Percentiles rank a stretch among this genome's conserved stretches.
phyloP scores from a whole-genome alignment of 2,113 vertebrate species.

The Paraplagusia blochii region DNA sequence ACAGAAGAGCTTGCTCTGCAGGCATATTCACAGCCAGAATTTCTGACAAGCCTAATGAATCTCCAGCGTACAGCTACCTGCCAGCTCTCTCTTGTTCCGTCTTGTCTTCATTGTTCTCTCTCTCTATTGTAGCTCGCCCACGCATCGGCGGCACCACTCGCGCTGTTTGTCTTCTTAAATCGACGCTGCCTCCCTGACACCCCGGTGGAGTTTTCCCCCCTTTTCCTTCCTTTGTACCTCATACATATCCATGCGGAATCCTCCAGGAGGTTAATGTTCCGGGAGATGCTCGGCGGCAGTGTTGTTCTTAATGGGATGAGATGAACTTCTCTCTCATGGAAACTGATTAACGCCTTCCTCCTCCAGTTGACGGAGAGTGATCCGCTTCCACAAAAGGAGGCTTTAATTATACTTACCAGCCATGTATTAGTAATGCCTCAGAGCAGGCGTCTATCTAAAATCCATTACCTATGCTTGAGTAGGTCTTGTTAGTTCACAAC shows the following conservation, averaged over 20 bases:
- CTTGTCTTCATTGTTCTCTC: constrained; percentile 67
- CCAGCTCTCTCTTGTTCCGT: constrained; percentile 63
- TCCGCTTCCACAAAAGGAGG: constrained; percentile 18
- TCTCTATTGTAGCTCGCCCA: background rate
- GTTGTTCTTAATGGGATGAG: constrained; percentile 10
- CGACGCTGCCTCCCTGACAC: constrained; percentile 1
- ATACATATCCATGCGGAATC: constrained; percentile 3
- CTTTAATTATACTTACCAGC: constrained; percentile 57
- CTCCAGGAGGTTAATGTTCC: constrained; percentile 11
- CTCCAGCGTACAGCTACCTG: constrained; percentile 61
- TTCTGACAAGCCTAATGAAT: constrained; percentile 72
- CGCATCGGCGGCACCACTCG: background rate
- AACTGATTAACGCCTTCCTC: constrained; percentile 9
- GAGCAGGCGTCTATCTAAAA: constrained; percentile 61
- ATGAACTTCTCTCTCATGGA: constrained; percentile 19
- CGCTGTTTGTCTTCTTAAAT: constrained; percentile 34
- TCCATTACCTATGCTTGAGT: constrained; percentile 69
- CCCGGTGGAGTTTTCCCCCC: constrained; percentile 26
- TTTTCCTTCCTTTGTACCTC: constrained; percentile 16
- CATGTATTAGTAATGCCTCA: constrained; percentile 64
- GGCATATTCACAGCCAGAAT: constrained; percentile 60
- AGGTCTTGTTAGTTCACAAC: constrained; percentile 66
- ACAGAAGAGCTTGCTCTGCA: constrained; percentile 54
- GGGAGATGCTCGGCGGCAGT: constrained; percentile 9
- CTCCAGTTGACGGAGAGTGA: background rate